Base-by-base conservation (phyloP, 2,113 vertebrate genomes). In the Himantopus leucocephalus region DNA sequence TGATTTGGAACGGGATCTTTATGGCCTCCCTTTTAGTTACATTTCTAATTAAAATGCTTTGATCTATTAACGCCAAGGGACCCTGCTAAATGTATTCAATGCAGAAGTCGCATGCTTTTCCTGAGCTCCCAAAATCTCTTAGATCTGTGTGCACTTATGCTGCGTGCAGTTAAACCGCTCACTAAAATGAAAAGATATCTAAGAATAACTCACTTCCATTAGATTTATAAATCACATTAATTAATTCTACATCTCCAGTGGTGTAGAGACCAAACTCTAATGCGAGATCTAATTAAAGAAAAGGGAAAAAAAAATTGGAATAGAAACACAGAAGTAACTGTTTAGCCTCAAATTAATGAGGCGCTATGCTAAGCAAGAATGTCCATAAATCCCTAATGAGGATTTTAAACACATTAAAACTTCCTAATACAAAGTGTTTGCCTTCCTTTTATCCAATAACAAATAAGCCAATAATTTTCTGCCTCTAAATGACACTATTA, bases 401-500 rank as follows among this genome's bases (percentile, higher is more conserved):
- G 97, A 98, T 98, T 98, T 98, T 98, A 98, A 98, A 98, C 98
- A 98, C 98, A 98, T 98, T 98, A 98, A 98, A 98, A 98, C 98
- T 98, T 98, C 96, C 97, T 98, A 98, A 98, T 98, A 98, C 97
- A 98, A 98, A 98, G 98, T 98, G 98, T 98, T 98, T 98, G 97
- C 97, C 96, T 98, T 98, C 96, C 95, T 98, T 98, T 98, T 98
- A 98, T 98, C 97, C 97, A 98, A 97, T 98, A 98, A 98, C 98
- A 98, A 98, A 98, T 98, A 98, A 98, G 97, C 97, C 98, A 98
- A 98, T 98, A 98, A 98, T 98, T 98, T 98, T 98, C 97, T 98
- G 97, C 95, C 96, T 98, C 97, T 98, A 98, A 98, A 98, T 98
- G 98, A 98, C 96, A 98, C 98, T 97, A 98, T 98, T 98, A 98